phyloP scores from a whole-genome alignment of 2,888 invertebrate species.

The Melikaiella ostensackeni region DNA sequence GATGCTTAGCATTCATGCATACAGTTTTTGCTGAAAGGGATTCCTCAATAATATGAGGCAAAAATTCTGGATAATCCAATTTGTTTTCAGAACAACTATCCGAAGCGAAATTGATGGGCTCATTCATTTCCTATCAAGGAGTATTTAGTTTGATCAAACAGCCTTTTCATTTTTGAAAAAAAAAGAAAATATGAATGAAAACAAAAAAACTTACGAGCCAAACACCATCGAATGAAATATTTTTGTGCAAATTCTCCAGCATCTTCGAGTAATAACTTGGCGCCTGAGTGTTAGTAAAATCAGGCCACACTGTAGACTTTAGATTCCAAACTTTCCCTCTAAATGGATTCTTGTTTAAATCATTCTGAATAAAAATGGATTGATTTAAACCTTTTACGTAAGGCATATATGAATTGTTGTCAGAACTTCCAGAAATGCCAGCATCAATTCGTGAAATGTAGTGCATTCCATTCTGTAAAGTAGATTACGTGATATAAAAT shows the following conservation, averaged over 20 bases:
- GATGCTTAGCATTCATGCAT: constrained; percentile 88
- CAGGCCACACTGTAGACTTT: constrained; percentile 86
- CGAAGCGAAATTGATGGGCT: constrained; percentile 87
- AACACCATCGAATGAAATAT: constrained; percentile 86
- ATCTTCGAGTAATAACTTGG: constrained; percentile 86
- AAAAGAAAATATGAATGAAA: not conserved
- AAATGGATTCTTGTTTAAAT: constrained; percentile 80
- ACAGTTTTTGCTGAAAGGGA: constrained; percentile 84
- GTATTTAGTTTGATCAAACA: not conserved
- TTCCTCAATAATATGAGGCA: constrained; percentile 82
- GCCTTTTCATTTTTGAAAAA: constrained; percentile 1
- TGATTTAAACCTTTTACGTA: constrained; percentile 86
- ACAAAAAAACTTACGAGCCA: constrained; percentile 85
- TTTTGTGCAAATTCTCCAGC: constrained; percentile 82
- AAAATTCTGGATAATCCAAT: constrained; percentile 85
- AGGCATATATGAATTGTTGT: constrained; percentile 84
- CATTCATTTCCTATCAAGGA: constrained; percentile 88
- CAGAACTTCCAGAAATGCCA: constrained; percentile 86
- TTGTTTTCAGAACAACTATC: constrained; percentile 79
- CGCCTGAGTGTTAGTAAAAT: constrained; percentile 87
- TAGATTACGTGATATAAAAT: not conserved
- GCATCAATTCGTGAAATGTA: constrained; percentile 88
- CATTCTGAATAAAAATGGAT: constrained; percentile 87
- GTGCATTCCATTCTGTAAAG: constrained; percentile 83
- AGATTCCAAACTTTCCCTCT: constrained; percentile 88